phyloP scores from a whole-genome alignment of 2,113 vertebrate species.

The Pangasianodon gigas region DNA sequence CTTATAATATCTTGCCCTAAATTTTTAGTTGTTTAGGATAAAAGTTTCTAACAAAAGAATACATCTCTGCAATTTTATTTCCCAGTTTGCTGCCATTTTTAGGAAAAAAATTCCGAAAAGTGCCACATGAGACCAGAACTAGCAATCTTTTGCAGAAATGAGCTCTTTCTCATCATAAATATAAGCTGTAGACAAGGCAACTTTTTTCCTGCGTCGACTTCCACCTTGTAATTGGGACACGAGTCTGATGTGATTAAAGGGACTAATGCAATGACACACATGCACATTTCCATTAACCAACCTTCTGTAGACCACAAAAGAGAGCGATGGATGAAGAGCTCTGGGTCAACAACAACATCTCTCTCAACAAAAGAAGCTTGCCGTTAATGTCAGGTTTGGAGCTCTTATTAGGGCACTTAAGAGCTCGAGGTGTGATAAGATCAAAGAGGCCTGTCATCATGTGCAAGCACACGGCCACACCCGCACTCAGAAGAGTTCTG shows the following conservation, averaged over 20 bases:
- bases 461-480: conserved; percentile 30
- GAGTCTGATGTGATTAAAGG: conserved; percentile 29
- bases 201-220: background rate
- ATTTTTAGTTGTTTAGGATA: background rate
- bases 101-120: background rate
- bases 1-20: background rate
- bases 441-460: conserved; percentile 60
- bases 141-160: background rate
- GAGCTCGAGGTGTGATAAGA: conserved; percentile 21
- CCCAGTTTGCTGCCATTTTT: background rate
- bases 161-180: background rate
- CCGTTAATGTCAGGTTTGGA: conserved; percentile 55
- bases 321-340: conserved; percentile 5
- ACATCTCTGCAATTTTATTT: background rate
- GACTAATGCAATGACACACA: conserved; percentile 12
- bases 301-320: conserved; percentile 35
- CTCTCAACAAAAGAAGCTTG: background rate
- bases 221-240: conserved; percentile 43
- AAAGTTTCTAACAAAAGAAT: background rate
- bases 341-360: conserved; percentile 9
- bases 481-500: conserved; percentile 1
- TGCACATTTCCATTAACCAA: conserved; percentile 40
- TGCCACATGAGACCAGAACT: background rate
- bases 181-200: background rate
- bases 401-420: conserved; percentile 11